phyloP scores from a whole-genome alignment of 37 sponge, comb jelly and placozoan species.

The Crambe crambe region DNA sequence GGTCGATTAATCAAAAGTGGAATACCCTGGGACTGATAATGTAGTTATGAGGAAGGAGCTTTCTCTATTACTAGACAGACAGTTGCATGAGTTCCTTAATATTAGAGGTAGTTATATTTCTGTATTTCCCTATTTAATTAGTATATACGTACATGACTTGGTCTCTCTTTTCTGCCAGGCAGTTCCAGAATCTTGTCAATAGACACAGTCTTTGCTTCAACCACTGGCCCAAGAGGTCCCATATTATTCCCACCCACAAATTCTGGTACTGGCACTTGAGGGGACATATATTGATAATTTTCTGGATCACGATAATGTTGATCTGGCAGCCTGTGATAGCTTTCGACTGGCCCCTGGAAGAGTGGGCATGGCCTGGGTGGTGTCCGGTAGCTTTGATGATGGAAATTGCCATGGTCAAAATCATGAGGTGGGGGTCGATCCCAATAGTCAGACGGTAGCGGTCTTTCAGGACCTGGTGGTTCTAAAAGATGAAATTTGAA shows the following conservation, averaged over 20 bases:
- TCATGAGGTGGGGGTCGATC: not conserved
- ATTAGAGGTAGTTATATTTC: no score
- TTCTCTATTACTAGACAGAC: no score
- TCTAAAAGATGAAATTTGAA: not conserved
- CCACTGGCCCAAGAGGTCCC: not conserved
- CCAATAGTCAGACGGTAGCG: not conserved
- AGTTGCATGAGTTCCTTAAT: no score
- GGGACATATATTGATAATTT: not conserved
- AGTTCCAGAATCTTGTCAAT: conserved; percentile 49
- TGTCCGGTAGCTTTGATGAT: not conserved
- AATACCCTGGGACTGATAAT: no score
- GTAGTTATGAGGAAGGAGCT: no score
- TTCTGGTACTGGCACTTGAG: not conserved
- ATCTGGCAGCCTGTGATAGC: not conserved
- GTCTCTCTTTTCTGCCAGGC: conserved; percentile 39
- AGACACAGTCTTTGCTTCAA: conserved; percentile 28
- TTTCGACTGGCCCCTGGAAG: not conserved
- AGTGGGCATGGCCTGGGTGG: conserved; percentile 6
- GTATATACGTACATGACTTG: conserved; percentile 45
- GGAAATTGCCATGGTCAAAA: not conserved
- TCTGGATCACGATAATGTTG: not conserved
- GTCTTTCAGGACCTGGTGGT: not conserved
- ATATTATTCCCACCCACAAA: no score
- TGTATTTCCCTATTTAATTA: not conserved
- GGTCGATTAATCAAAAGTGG: no score